Evolutionary conservation across 2,113 vertebrate species (phyloP).

Genomic region (Acanthisitta chloris): DNA sequence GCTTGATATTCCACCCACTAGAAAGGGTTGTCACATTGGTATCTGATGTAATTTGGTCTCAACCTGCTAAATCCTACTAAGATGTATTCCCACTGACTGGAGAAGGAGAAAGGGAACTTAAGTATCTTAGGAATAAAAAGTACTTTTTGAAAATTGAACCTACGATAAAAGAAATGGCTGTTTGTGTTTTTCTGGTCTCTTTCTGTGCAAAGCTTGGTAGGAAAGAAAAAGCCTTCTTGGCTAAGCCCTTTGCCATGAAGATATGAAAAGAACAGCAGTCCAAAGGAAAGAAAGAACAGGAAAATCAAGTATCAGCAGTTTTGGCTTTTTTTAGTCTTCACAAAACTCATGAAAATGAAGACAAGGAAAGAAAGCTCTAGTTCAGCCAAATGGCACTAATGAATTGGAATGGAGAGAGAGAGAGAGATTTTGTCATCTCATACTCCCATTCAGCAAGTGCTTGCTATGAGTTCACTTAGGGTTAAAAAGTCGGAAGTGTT

Average conservation of each 20-base stretch:
- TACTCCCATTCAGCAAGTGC: neutral
- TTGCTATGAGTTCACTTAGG: neutral
- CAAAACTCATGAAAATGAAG: neutral
- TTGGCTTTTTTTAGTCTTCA: neutral
- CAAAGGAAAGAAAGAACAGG: neutral
- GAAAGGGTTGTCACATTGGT: neutral
- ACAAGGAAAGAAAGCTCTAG: neutral
- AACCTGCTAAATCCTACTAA: neutral
- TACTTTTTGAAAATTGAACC: neutral
- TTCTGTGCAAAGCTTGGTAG: neutral
- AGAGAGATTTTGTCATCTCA: neutral
- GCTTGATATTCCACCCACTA: neutral
- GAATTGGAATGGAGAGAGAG: neutral
- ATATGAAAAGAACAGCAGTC: neutral
- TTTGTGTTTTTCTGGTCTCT: neutral
- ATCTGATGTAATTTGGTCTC: neutral
- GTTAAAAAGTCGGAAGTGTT: neutral
- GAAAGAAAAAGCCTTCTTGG: neutral
- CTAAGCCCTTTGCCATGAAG: neutral
- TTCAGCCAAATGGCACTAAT: neutral
- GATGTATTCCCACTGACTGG: neutral
- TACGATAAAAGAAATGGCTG: neutral
- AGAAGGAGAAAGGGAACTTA: neutral
- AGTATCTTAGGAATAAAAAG: neutral
- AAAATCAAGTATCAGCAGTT: conserved; percentile 12